A percentile compares a stretch with the other conserved stretches of the same genome.
These are phyloP conservation scores for Choreutis nemorana DNA, from an alignment of 2,888 invertebrate genomes.

Conservation along the genomic window DNA sequence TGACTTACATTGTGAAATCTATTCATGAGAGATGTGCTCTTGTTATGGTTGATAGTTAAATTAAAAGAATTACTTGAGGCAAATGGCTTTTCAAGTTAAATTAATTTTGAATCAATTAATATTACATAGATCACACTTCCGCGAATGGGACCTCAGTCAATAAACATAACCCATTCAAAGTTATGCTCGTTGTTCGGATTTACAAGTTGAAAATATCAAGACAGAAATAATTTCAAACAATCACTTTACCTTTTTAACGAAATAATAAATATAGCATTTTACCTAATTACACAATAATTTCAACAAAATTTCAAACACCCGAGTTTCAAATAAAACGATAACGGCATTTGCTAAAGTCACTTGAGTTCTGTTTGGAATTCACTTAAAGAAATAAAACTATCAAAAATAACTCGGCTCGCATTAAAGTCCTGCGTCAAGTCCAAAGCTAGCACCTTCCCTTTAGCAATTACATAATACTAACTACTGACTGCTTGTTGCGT, in stretches of 20 bases:
- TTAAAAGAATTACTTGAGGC: not conserved
- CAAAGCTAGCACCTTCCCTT: slow-evolving; percentile 67
- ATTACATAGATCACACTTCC: slow-evolving; percentile 19
- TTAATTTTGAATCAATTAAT: too few relatives aligned
- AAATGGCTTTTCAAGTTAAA: not conserved
- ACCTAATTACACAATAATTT: slow-evolving; percentile 65
- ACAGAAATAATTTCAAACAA: slow-evolving; percentile 64
- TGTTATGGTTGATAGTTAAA: slow-evolving; percentile 4
- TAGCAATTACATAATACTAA: slow-evolving; percentile 63
- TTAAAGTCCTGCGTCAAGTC: slow-evolving; percentile 62
- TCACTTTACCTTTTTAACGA: slow-evolving; percentile 53
- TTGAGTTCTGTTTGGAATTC: slow-evolving; percentile 57
- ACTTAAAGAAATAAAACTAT: slow-evolving; percentile 65
- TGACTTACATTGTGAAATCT: slow-evolving; percentile 20
- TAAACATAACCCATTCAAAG: slow-evolving; percentile 36
- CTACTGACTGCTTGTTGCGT: slow-evolving; percentile 53
- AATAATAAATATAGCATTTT: slow-evolving; percentile 62
- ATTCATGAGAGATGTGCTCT: slow-evolving; percentile 21
- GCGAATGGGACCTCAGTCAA: slow-evolving; percentile 22
- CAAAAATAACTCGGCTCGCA: slow-evolving; percentile 66
- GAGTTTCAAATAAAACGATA: slow-evolving; percentile 50
- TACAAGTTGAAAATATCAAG: slow-evolving; percentile 55
- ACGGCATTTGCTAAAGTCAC: slow-evolving; percentile 57
- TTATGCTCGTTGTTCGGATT: slow-evolving; percentile 42
- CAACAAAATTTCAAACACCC: slow-evolving; percentile 64